Evolutionary conservation across 2,797 vertebrate species (phyloP).

Genomic region (Australoheros facetus): DNA sequence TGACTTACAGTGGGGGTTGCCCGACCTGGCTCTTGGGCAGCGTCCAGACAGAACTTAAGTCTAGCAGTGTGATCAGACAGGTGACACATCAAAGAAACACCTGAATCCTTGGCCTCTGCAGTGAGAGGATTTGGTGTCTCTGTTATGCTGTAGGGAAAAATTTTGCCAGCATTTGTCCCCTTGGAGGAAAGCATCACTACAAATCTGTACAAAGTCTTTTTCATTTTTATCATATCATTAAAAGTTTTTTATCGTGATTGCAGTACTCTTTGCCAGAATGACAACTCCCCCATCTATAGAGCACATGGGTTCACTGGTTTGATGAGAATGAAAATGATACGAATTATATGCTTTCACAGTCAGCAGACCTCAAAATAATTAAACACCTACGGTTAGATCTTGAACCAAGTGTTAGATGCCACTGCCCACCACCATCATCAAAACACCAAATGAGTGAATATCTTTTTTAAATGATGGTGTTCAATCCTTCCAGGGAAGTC

Average conservation of each 20-base stretch:
- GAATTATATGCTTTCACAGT: slow-evolving; percentile 1
- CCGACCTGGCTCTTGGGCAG: background rate
- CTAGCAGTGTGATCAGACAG: no score
- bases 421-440: background rate
- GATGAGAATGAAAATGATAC: slow-evolving; percentile 4
- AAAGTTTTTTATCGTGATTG: background rate
- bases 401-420: background rate
- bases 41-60: background rate
- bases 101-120: background rate
- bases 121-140: background rate
- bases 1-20: background rate
- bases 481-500: background rate
- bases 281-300: background rate
- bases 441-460: background rate
- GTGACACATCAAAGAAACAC: background rate
- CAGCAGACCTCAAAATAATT: background rate
- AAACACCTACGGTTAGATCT: background rate
- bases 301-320: background rate
- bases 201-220: background rate
- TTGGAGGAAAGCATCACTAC: background rate
- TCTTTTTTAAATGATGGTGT: background rate
- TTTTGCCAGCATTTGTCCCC: background rate
- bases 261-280: background rate
- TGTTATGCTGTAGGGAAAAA: background rate
- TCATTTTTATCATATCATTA: background rate